Conservation (phyloP, 2,888 invertebrate genomes). For the Megalurothrips usitatus region DNA sequence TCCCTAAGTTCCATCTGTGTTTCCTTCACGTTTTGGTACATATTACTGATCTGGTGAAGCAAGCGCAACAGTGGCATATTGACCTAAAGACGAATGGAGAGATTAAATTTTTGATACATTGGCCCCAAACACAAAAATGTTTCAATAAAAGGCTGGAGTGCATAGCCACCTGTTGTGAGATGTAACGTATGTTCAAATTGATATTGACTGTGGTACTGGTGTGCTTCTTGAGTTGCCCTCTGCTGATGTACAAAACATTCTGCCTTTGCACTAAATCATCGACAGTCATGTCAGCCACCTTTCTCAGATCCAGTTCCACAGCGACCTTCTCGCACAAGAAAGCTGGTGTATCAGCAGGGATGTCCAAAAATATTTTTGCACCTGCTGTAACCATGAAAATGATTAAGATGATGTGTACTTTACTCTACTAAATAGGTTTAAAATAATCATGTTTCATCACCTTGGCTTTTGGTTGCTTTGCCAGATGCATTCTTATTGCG, state of each 20-base stretch:
- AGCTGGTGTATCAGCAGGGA: constrained; percentile 73
- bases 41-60: constrained; percentile 92
- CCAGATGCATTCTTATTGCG: constrained; percentile 39
- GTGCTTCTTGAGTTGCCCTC: constrained; percentile 83
- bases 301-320: constrained; percentile 81
- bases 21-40: constrained; percentile 96
- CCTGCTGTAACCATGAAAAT: constrained; percentile 29
- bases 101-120: neutral
- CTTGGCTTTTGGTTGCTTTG: constrained; percentile 31
- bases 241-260: constrained; percentile 79
- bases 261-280: constrained; percentile 72
- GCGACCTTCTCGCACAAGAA: constrained; percentile 89
- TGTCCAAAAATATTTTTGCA: constrained; percentile 53
- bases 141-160: neutral
- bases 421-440: constrained; percentile 32
- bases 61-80: constrained; percentile 92
- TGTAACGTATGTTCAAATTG: constrained; percentile 79
- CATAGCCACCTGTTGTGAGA: constrained; percentile 74
- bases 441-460: constrained; percentile 4
- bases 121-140: neutral
- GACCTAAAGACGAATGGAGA: constrained; percentile 50
- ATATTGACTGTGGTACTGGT: constrained; percentile 90
- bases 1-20: constrained; percentile 85
- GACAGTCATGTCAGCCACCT: constrained; percentile 84
- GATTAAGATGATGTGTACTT: neutral